Percentiles rank a stretch among this genome's conserved stretches.
Evolutionary conservation across 1,140 invertebrate genomes (phyloP).

Genomic region (Delia radicum): DNA sequence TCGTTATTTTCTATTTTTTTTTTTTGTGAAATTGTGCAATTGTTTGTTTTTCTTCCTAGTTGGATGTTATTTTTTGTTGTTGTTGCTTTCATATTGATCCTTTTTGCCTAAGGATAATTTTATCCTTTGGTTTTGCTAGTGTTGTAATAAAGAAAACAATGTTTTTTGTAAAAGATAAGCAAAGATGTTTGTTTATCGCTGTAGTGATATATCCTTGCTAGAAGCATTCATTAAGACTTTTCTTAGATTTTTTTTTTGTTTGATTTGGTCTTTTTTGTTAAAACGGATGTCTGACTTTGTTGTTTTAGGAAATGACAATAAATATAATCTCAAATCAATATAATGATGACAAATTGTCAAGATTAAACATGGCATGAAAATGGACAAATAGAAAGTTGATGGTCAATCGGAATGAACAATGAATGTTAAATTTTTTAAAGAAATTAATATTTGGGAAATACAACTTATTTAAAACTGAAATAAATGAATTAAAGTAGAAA

Average conservation of each 20-base stretch:
- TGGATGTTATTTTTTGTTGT: background rate
- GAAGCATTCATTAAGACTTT: background rate
- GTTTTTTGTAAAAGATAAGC: background rate
- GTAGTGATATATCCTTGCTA: background rate
- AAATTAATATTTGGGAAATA: too few species aligned
- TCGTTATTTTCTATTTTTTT: background rate
- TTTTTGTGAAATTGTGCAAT: background rate
- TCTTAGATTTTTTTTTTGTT: background rate
- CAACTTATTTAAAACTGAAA: too few species aligned
- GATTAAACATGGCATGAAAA: conserved; percentile 10
- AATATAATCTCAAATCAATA: conserved; percentile 21
- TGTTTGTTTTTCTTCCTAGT: background rate
- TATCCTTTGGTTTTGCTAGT: background rate
- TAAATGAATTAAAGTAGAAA: too few species aligned
- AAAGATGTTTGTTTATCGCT: conserved; percentile 11
- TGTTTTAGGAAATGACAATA: conserved; percentile 19
- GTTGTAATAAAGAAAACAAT: conserved; percentile 15
- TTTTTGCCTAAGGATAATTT: conserved; percentile 8
- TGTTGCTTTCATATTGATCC: background rate
- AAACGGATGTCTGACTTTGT: background rate
- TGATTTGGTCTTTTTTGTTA: background rate
- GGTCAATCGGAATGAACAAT: too few species aligned
- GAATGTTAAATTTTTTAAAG: too few species aligned
- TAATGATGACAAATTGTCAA: conserved; percentile 23
- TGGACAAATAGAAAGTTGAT: too few species aligned